Base-by-base conservation (phyloP, 2,797 vertebrate genomes). In the Balearica regulorum region DNA sequence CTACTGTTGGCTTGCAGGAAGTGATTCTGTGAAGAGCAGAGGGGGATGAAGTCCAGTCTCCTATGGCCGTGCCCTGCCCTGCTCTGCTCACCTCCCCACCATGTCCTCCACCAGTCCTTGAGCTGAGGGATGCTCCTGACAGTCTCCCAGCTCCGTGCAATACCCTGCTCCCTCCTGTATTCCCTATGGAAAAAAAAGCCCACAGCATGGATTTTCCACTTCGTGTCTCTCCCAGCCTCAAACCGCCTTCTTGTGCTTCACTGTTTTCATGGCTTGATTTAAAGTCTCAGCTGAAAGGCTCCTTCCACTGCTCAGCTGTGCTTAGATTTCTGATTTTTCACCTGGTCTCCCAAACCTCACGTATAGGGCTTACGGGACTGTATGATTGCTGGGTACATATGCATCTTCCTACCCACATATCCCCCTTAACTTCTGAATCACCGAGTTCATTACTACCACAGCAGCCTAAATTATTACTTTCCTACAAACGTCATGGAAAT, bases 351-450 rank as follows among this genome's bases (percentile, higher is more conserved):
- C 15, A n/a, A 44, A 76, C 61, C 39, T 54, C 39, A 37, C 25
- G 3, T 2, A 3, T 0, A 43, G 31, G 24, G 17, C 20, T 58
- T 17, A 39, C 0, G 0, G 48, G 24, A 35, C 14, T 26, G 54
- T 8, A 16, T 7, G n/a, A 31, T 3, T 22, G 3, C n/a, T 53
- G 64, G 14, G 13, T 6, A 62, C 13, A 21, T 0, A 6, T 1
- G 4, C 41, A 55, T 9, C 75, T 62, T 71, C 48, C 54, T 22
- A 19, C 26, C 13, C 65, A 61, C 13, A 14, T 4, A 53, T 26
- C 20, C 12, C 26, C 37, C 43, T 49, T 26, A 57, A 29, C 22
- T 53, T 62, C 54, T 28, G 13, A 68, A 48, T 49, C 49, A 33
- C 68, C 1, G 0, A 41, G 15, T 37, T 55, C 55, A 22, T 44